Base-by-base conservation (phyloP, 2,888 invertebrate species). In the Erynnis tages region DNA sequence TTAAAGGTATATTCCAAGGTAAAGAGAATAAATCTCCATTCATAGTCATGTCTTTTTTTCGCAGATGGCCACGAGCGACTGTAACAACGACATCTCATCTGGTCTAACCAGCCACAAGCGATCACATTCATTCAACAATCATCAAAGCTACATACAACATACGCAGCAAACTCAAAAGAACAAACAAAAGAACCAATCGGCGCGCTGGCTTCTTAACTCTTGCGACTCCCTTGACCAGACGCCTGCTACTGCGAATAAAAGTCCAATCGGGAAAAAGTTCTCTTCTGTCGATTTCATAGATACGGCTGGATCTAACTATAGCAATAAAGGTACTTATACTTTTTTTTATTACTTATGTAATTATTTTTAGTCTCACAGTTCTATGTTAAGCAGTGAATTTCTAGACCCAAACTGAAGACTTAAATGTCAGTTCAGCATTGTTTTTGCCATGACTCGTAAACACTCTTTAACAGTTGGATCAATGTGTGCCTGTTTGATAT, bases 81-180 rank as follows among this genome's bases (percentile, higher is more conserved):
- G 90, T 82, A 84, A 89, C 86, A 82, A 80, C 72, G 88, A 90
- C 71, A 66, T 88, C 62, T 80, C 85, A 72, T 84, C 90, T 66
- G 83, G 84, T 65, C 80, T 88, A 62, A 91, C 91, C 78, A 92
- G 89, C 90, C 93, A 91, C 90, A 93, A 91, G 91, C 91, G 90
- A 91, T 93, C 90, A 90, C 93, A 91, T 67, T 93, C 93, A 76
- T 92, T 93, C 90, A 93, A 93, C 83, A 92, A 93, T 80, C 92
- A 92, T 81, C 92, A 92, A 87, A 92, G 92, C 78, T 92, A 92
- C 87, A 91, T 92, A 72, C 92, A 92, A 76, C 92, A 91, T 75
- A 73, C 84, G 63, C 91, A 87, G 79, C 91, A 91, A 85, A 85
- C 86, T 71, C 91, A 88, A 76, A 90, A 90, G 85, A 91, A 82